phyloP scores from a whole-genome alignment of 2,888 invertebrate species.

The Syrphus vitripennis region DNA sequence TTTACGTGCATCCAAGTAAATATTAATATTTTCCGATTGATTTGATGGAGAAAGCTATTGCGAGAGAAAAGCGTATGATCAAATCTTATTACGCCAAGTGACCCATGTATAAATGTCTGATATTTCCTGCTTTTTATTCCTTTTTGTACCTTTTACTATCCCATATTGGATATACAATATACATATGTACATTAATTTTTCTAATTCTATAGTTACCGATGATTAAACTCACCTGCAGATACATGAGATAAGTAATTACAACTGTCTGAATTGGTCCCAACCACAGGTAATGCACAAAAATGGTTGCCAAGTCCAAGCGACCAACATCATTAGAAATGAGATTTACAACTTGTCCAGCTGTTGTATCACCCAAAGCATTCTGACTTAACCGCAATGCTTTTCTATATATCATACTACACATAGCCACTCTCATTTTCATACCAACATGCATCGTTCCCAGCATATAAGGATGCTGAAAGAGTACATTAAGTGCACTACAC shows the following conservation, averaged over 20 bases:
- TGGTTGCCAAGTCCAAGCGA: constrained; percentile 84
- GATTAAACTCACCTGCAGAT: constrained; percentile 82
- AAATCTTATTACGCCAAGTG: no score
- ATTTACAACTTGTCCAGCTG: constrained; percentile 90
- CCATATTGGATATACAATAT: no score
- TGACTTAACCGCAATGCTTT: constrained; percentile 86
- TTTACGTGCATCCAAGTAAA: no score
- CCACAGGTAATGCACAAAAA: constrained; percentile 96
- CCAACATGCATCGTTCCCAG: constrained; percentile 87
- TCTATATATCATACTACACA: constrained; percentile 87
- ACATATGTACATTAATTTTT: no score
- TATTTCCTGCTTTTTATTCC: no score
- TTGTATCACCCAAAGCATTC: constrained; percentile 88
- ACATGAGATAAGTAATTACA: constrained; percentile 90
- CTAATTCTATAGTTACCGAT: no score
- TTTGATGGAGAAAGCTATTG: no score
- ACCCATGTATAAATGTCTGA: no score
- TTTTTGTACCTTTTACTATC: no score
- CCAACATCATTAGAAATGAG: constrained; percentile 97
- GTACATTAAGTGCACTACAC: constrained; percentile 88
- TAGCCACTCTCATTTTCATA: constrained; percentile 86
- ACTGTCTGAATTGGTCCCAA: constrained; percentile 92
- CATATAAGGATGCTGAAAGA: constrained; percentile 94
- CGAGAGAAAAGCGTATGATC: no score
- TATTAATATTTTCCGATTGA: no score